Base-by-base conservation (phyloP, 2,888 invertebrate species). In the Germaria angustata region DNA sequence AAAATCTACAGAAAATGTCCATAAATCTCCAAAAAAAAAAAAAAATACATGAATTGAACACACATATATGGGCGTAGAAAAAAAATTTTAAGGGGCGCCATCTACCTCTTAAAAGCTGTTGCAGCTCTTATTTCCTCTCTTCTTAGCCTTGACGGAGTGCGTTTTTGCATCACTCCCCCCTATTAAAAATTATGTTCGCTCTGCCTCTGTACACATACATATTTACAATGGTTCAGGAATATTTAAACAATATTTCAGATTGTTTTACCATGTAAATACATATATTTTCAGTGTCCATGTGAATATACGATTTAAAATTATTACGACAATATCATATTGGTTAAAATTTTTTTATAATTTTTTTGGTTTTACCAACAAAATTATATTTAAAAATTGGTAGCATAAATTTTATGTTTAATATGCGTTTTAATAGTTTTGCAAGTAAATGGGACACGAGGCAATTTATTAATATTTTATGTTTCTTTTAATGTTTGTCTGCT, bases 401-500 rank as follows among this genome's bases (percentile, higher is more conserved):
- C 75, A 81, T 81, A 76, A 71, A 66, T 76, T 63, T 39, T 71
- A 66, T 81, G 80, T 76, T 81, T 81, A 81, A 81, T 81, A 81
- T 71, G 71, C 76, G 76, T 81, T 81, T 81, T 71, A 81, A 76
- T 81, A 65, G 71, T 81, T 76, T 81, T 71, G 66, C 80, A 71
- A 76, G 71, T 66, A 81, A 76, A 65, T 76, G 57, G 55, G 76
- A 76, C 80, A 81, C 71, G 76, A 44, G 80, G 66, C 76, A 76
- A 81, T 81, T 81, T 81, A 81, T 81, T 66, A 41, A 59, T 81
- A 51, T 76, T 79, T 72, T 57, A 57, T 79, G 71, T 78, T 63
- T 68, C 28, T 49, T 46, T 28, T 36, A 59, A 59, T 59, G 22
- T 76, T 68, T 24, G 20, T 49, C 15, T 72, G 71, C 66, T 65